These are phyloP conservation scores for Orchesella cincta DNA, from an alignment of 1,140 invertebrate genomes.

Conservation along the genomic window DNA sequence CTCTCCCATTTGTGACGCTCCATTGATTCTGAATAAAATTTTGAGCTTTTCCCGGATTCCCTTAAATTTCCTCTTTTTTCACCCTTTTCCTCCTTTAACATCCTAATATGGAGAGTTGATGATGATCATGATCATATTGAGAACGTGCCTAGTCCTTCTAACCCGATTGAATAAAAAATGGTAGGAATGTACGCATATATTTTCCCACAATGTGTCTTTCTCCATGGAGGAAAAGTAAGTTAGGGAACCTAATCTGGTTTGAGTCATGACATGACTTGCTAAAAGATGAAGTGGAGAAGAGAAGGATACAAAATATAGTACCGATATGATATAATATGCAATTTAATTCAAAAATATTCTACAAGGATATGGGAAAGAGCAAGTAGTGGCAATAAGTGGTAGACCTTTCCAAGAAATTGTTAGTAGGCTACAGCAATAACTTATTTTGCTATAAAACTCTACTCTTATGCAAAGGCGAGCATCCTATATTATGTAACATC, in stretches of 20 bases:
- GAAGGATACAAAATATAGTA: too few relatives aligned
- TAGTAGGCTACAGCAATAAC: too few relatives aligned
- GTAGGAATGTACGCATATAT: background rate
- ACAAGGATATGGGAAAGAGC: too few relatives aligned
- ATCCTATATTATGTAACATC: too few relatives aligned
- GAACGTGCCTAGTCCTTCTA: background rate
- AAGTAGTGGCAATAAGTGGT: too few relatives aligned
- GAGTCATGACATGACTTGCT: background rate
- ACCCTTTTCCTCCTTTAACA: background rate
- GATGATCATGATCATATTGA: background rate
- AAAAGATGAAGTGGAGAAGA: background rate
- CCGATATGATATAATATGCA: too few relatives aligned
- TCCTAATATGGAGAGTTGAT: background rate
- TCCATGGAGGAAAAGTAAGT: background rate
- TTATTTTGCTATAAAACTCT: too few relatives aligned
- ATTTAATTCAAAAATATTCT: too few relatives aligned
- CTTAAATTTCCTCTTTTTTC: slow-evolving; percentile 10
- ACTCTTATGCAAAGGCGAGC: too few relatives aligned
- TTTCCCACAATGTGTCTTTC: background rate
- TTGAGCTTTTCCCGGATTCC: slow-evolving; percentile 29
- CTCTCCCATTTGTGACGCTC: slow-evolving; percentile 41
- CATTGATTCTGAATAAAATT: slow-evolving; percentile 47
- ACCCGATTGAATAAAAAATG: background rate
- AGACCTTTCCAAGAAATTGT: too few relatives aligned
- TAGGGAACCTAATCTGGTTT: too few relatives aligned